Evolutionary conservation across 2,888 invertebrate genomes (phyloP).

Genomic region (Parascotia fuliginaria): DNA sequence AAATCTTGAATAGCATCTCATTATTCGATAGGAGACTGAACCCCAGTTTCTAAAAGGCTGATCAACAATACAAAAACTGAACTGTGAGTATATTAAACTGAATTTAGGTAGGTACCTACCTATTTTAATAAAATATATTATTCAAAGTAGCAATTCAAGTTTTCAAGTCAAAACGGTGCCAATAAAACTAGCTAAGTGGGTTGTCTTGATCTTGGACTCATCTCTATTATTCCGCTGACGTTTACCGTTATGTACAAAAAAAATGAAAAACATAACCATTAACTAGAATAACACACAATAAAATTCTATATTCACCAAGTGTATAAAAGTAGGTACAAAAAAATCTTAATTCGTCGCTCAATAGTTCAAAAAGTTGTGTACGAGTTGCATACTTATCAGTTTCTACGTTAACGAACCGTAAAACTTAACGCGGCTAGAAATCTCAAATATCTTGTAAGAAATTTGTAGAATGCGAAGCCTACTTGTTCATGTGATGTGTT

Average conservation of each 20-base stretch:
- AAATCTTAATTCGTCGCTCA: background rate
- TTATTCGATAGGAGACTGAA: too few relatives aligned
- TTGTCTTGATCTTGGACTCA: slow-evolving; percentile 14
- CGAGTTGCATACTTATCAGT: background rate
- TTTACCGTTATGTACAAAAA: slow-evolving; percentile 31
- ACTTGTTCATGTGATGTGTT: slow-evolving; percentile 1
- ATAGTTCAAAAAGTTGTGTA: background rate
- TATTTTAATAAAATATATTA: too few relatives aligned
- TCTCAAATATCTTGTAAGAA: background rate
- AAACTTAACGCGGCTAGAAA: background rate
- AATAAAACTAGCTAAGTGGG: slow-evolving; percentile 33
- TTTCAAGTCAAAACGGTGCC: slow-evolving; percentile 16
- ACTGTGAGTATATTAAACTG: too few relatives aligned
- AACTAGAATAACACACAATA: too few relatives aligned
- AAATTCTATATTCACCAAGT: too few relatives aligned
- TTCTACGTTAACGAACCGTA: slow-evolving; percentile 4
- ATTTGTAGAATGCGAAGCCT: background rate
- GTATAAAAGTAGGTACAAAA: background rate
- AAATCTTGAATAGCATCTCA: too few relatives aligned
- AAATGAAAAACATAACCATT: too few relatives aligned
- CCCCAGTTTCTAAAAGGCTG: too few relatives aligned
- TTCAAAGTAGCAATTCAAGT: slow-evolving; percentile 1
- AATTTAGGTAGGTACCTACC: too few relatives aligned
- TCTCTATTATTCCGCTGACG: slow-evolving; percentile 14
- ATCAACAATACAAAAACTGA: too few relatives aligned